These are phyloP conservation scores for Lycophotia porphyrea DNA, from an alignment of 2,888 invertebrate genomes.

Conservation along the genomic window DNA sequence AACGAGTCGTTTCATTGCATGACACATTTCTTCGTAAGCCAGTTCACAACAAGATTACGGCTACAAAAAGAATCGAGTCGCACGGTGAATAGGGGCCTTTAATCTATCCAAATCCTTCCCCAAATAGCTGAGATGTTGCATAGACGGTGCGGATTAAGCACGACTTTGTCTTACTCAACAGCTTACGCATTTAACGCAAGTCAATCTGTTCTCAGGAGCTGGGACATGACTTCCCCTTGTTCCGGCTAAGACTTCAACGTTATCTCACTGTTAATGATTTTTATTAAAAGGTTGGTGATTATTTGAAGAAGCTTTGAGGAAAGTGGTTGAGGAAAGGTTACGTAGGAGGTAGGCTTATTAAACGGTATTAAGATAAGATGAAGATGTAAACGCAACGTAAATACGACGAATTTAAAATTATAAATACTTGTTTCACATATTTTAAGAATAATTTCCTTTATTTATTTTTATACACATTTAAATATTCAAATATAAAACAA, in stretches of 20 bases:
- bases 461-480: no score
- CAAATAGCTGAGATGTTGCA: constrained; percentile 78
- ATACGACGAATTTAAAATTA: no score
- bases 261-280: constrained; percentile 56
- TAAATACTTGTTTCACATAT: no score
- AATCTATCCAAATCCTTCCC: constrained; percentile 80
- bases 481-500: no score
- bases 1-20: constrained; percentile 49
- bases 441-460: no score
- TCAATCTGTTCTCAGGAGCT: constrained; percentile 67
- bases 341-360: background rate
- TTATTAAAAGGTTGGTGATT: constrained; percentile 44
- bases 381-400: no score
- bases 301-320: constrained; percentile 11
- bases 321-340: background rate
- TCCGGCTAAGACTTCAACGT: constrained; percentile 64
- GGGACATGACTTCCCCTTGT: constrained; percentile 66
- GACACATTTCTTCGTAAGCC: constrained; percentile 52
- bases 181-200: constrained; percentile 77
- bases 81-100: constrained; percentile 73
- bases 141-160: constrained; percentile 78
- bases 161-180: constrained; percentile 83
- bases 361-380: background rate
- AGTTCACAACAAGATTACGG: constrained; percentile 64
- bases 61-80: constrained; percentile 67